Evolutionary conservation across 2,113 vertebrate genomes (phyloP), one percentile per base, ranked within the genome.

Genomic region (Anas platyrhynchos): DNA sequence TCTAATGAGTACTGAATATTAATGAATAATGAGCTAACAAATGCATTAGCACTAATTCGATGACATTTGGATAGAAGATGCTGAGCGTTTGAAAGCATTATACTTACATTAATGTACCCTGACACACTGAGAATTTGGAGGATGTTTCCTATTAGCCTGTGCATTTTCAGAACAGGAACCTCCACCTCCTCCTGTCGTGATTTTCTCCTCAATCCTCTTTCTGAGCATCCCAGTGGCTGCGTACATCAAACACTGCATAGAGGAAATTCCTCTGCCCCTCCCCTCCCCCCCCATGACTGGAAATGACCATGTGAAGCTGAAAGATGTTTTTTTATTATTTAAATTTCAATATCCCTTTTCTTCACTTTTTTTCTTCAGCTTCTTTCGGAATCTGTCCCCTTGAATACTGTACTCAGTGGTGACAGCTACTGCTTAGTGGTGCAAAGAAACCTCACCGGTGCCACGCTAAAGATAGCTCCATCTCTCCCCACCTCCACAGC

Each of bases 401-500:
- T 14, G 32, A 61, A 52, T 9, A 67, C 56, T 14, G 58, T 67
- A 72, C 74, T 79, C 71, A 58, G 8, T 88, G 91, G 65, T 76
- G 67, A 95, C 15, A 87, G 89, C 82, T 67, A 36, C 56, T 75
- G 95, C 89, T 91, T 61, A 14, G 3, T 27, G 66, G 92, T 61
- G 90, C 93, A 94, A 89, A 95, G 92, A 73, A 95, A 43, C 82
- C 94, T 72, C 83, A 18, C 78, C 7, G 79, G 67, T 89, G 83
- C 82, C 85, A 94, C 5, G 4, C 78, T 89, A 92, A 83, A 55
- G 94, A 93, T 36, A 93, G 90, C 94, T 95, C 92, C 48, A 58
- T 90, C 94, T 85, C 81, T 93, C 79, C 62, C 91, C 94, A 97
- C 92, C 95, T 92, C 94, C 91, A 91, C 94, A 94, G 86, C 83